Base-by-base conservation (phyloP, 2,888 invertebrate genomes). In the Belgica antarctica region DNA sequence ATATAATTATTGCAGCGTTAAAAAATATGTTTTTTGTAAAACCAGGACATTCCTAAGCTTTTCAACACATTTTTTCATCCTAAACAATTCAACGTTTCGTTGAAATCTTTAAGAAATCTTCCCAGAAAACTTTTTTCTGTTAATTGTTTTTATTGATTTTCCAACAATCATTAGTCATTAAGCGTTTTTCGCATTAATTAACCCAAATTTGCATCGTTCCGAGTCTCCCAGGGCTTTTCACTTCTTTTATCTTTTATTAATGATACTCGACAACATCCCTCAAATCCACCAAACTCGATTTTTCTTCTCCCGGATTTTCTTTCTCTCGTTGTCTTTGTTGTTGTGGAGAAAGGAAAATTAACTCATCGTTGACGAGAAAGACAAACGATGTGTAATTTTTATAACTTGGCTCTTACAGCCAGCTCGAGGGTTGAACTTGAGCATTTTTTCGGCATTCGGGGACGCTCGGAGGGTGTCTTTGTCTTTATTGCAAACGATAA, bases 361-460 rank as follows among this genome's bases (percentile, higher is more conserved):
- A 70, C 69, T 69, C 69, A 59, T 69, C 69, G 69, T 52, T 47
- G 47, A 66, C 66, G 66, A 57, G 12, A 57, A 70, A 70, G 70
- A 70, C 70, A 70, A 70, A 70, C 61, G 70, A 70, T 70, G 70
- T 59, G 61, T 70, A 68, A 68, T 68, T 68, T 68, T 68, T 28
- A 68, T 68, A 52, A 19, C 19, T 34, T 19, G 17, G 19, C 17
- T 25, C 27, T 47, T 27, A 41, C 41, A 2, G 41, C 12, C 15
- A 28, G 27, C 41, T 24, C 17, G 59, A 68, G 70, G 70, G 70
- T 36, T 70, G 70, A 70, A 61, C 61, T 70, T 68, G 68, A 68
- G 68, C 19, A 28, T 34, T 46, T 65, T 65, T 68, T 68, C n/a
- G n/a, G 24, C 47, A 57, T 46, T 47, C 31, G 22, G 68, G 57